These are phyloP conservation scores for Geotrupes spiniger DNA, from an alignment of 2,888 invertebrate species.

Conservation along the genomic window DNA sequence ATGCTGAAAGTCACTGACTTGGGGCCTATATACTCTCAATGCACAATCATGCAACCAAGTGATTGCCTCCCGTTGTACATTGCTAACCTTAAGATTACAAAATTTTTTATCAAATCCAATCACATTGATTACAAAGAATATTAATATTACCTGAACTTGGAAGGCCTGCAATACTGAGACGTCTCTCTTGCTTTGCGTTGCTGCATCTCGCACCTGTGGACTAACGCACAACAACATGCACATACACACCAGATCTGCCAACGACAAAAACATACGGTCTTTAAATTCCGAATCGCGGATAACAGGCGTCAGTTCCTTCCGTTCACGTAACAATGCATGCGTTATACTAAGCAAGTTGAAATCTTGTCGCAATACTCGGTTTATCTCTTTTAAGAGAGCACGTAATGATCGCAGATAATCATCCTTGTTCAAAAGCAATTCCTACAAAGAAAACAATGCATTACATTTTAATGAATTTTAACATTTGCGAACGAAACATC, in stretches of 20 bases:
- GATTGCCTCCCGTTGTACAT: slow-evolving; percentile 82
- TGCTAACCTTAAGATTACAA: slow-evolving; percentile 38
- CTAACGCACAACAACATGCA: slow-evolving; percentile 77
- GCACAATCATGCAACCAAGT: slow-evolving; percentile 86
- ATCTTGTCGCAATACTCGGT: slow-evolving; percentile 78
- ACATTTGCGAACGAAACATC: too few species aligned
- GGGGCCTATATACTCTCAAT: slow-evolving; percentile 69
- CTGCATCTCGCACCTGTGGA: slow-evolving; percentile 70
- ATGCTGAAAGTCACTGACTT: slow-evolving; percentile 69
- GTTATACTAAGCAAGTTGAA: slow-evolving; percentile 78
- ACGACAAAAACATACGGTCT: slow-evolving; percentile 79
- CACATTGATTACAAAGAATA: too few species aligned
- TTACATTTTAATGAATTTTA: not conserved
- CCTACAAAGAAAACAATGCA: slow-evolving; percentile 54
- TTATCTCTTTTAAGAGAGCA: slow-evolving; percentile 83
- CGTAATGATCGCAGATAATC: slow-evolving; percentile 87
- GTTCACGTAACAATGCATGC: slow-evolving; percentile 68
- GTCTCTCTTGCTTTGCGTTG: slow-evolving; percentile 52
- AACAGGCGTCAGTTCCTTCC: slow-evolving; percentile 60
- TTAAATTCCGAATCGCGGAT: slow-evolving; percentile 66
- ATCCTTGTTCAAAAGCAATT: slow-evolving; percentile 81
- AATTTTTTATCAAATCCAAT: too few species aligned
- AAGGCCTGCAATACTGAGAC: slow-evolving; percentile 54
- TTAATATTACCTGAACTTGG: slow-evolving; percentile 35
- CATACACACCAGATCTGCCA: slow-evolving; percentile 82